phyloP scores from a whole-genome alignment of 2,797 vertebrate genomes.

The Alosa sapidissima region DNA sequence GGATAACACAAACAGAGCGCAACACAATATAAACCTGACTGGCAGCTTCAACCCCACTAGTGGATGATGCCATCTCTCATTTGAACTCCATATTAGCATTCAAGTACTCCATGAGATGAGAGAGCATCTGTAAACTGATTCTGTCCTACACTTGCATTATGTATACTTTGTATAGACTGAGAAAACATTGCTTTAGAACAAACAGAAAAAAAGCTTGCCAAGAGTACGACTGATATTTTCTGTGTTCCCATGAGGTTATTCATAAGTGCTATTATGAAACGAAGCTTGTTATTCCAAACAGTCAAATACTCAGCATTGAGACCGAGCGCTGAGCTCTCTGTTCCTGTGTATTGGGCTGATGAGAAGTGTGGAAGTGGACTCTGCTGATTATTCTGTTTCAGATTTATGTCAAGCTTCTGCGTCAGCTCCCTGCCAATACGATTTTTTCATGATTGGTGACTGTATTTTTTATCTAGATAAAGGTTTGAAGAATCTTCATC shows the following conservation, averaged over 20 bases:
- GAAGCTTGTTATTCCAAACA: not conserved
- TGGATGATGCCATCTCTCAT: constrained; percentile 8
- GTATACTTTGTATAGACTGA: not conserved
- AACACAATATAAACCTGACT: constrained; percentile 14
- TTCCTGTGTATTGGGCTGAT: not conserved
- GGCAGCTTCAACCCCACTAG: not conserved
- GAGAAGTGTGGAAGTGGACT: not conserved
- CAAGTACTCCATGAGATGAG: not conserved
- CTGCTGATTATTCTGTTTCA: not conserved
- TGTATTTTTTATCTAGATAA: not conserved
- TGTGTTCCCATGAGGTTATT: not conserved
- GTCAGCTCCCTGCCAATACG: not conserved
- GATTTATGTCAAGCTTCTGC: not conserved
- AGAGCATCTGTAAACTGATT: not conserved
- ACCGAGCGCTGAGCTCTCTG: not conserved
- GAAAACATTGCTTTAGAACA: not conserved
- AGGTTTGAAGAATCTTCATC: not conserved
- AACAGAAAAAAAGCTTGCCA: not conserved
- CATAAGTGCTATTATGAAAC: not conserved
- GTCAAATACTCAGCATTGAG: not conserved
- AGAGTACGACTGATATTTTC: not conserved
- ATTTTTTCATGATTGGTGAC: not conserved
- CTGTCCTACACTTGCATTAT: not conserved
- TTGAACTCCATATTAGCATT: not conserved
- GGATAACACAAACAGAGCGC: constrained; percentile 7